Conservation (phyloP, 2,797 vertebrate species). For the Dryobates pubescens region DNA sequence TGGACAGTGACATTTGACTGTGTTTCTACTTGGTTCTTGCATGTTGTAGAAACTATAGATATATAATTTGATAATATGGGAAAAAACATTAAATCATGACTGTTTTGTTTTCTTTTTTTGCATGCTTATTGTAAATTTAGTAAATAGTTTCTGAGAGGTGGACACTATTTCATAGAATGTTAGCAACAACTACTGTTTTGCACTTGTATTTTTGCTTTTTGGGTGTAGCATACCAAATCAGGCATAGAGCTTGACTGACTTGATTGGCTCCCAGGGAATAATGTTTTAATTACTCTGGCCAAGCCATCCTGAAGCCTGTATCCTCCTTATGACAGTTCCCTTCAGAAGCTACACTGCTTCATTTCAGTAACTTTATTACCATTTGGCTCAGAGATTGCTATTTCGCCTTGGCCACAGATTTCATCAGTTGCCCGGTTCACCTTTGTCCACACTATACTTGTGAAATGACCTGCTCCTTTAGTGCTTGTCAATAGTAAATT, state of each 20-base stretch:
- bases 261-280: constrained; percentile 56
- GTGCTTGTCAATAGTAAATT: constrained; percentile 90
- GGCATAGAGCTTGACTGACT: neutral
- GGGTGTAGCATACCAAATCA: constrained; percentile 6
- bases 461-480: constrained; percentile 92
- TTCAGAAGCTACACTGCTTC: constrained; percentile 89
- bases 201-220: neutral
- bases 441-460: constrained; percentile 93
- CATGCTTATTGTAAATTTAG: neutral
- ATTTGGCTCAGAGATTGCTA: constrained; percentile 96
- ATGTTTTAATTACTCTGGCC: constrained; percentile 77
- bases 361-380: constrained; percentile 97
- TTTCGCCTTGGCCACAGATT: constrained; percentile 97
- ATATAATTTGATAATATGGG: neutral
- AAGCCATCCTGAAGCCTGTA: constrained; percentile 83
- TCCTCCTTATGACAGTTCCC: constrained; percentile 91
- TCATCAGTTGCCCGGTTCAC: constrained; percentile 98
- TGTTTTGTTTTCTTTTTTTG: constrained; percentile 20
- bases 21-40: neutral
- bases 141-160: neutral
- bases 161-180: neutral
- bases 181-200: neutral
- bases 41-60: neutral
- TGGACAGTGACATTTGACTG: constrained; percentile 42
- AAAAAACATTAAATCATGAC: neutral